These are phyloP conservation scores for Siphlonurus alternatus DNA, from an alignment of 2,888 invertebrate genomes.

Conservation along the genomic window DNA sequence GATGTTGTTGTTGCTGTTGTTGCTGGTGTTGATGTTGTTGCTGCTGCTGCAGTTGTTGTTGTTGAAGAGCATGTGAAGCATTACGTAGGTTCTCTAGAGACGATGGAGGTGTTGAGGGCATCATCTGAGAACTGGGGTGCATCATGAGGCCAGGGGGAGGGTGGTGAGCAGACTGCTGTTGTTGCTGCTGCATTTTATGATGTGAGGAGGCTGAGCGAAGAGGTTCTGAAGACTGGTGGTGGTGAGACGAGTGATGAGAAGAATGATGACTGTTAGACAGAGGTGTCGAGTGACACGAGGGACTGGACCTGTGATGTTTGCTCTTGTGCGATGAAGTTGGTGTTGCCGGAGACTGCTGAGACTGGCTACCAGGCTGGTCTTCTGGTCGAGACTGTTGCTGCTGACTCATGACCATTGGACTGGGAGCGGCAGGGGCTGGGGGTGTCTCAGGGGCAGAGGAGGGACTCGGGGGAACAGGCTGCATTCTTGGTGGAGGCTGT, in stretches of 20 bases:
- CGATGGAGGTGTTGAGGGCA: slow-evolving; percentile 39
- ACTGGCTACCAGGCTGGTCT: slow-evolving; percentile 14
- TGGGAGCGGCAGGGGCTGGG: slow-evolving; percentile 2
- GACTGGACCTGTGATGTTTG: slow-evolving; percentile 8
- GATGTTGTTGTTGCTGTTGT: slow-evolving; percentile 6
- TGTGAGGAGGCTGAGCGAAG: slow-evolving; percentile 22
- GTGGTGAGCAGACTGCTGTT: slow-evolving; percentile 17
- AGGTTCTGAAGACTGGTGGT: slow-evolving; percentile 45
- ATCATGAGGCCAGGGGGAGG: slow-evolving; percentile 30
- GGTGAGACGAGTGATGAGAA: slow-evolving; percentile 31
- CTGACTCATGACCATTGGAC: neutral
- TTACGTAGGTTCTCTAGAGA: slow-evolving; percentile 46
- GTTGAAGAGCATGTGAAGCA: slow-evolving; percentile 7
- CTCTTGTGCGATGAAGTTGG: slow-evolving; percentile 10
- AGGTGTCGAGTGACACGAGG: slow-evolving; percentile 7
- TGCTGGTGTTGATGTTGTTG: slow-evolving; percentile 7
- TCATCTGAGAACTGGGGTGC: slow-evolving; percentile 26
- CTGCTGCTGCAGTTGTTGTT: slow-evolving; percentile 6
- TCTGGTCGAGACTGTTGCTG: slow-evolving; percentile 18
- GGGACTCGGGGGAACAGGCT: slow-evolving; percentile 7
- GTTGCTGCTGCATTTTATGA: slow-evolving; percentile 17
- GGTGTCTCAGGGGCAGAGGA: slow-evolving; percentile 3
- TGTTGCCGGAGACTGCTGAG: slow-evolving; percentile 9
- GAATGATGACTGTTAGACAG: slow-evolving; percentile 29
- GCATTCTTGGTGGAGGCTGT: slow-evolving; percentile 22